Evolutionary conservation across 2,888 invertebrate genomes (phyloP).

Genomic region (Tinea pellionella): DNA sequence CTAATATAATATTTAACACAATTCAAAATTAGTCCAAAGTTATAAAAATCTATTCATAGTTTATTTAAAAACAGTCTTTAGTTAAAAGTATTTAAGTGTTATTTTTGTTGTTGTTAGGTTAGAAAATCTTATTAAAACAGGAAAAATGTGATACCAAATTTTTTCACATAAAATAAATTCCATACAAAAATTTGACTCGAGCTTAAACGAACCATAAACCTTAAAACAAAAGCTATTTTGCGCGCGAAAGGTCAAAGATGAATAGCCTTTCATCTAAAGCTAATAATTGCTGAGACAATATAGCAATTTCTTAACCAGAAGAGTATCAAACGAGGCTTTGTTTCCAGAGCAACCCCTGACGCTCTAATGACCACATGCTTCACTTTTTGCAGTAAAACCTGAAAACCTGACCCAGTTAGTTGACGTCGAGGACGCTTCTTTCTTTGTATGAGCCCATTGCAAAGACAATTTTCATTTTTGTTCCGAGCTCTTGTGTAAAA

Average conservation of each 20-base stretch:
- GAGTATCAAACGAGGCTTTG: neutral
- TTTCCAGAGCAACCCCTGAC: neutral
- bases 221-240: neutral
- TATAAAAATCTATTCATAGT: no score
- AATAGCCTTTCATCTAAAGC: neutral
- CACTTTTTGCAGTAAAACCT: slow-evolving; percentile 18
- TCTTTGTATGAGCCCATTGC: slow-evolving; percentile 19
- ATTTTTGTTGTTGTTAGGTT: no score
- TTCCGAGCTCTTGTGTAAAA: slow-evolving; percentile 31
- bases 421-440: slow-evolving; percentile 17
- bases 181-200: neutral
- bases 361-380: slow-evolving; percentile 29
- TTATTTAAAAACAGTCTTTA: no score
- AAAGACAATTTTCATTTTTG: slow-evolving; percentile 29
- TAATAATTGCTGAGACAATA: slow-evolving; percentile 4
- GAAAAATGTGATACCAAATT: no score
- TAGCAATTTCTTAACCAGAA: slow-evolving; percentile 16
- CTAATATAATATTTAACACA: no score
- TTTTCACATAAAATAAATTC: neutral
- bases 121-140: no score
- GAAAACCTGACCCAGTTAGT: slow-evolving; percentile 32
- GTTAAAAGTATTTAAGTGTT: no score
- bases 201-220: neutral
- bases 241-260: neutral
- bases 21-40: no score